A percentile compares a stretch with the other conserved stretches of the same genome.
These are phyloP conservation scores for Planiliza haematocheilus DNA, from an alignment of 2,113 vertebrate species.

Conservation along the genomic window DNA sequence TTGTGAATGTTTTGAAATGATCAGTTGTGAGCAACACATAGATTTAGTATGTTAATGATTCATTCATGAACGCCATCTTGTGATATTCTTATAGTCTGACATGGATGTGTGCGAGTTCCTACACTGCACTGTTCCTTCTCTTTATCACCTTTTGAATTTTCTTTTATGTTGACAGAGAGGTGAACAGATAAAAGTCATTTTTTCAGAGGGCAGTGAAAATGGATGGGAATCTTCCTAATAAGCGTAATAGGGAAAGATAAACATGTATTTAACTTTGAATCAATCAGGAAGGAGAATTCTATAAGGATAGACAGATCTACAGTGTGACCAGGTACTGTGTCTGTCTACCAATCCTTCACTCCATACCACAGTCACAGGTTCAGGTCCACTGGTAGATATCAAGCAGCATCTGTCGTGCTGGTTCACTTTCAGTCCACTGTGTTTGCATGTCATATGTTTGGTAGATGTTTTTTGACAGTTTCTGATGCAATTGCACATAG, in stretches of 20 bases:
- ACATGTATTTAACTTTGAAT: slow-evolving; percentile 30
- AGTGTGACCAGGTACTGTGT: background rate
- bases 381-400: slow-evolving; percentile 37
- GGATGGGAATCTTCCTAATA: slow-evolving; percentile 25
- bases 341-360: slow-evolving; percentile 22
- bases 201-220: slow-evolving; percentile 57
- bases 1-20: slow-evolving; percentile 47
- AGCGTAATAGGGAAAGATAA: slow-evolving; percentile 20
- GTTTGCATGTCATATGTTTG: slow-evolving; percentile 16
- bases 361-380: slow-evolving; percentile 39
- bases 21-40: slow-evolving; percentile 48
- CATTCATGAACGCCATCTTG: slow-evolving; percentile 59
- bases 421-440: slow-evolving; percentile 27
- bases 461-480: slow-evolving; percentile 28
- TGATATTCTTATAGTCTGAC: slow-evolving; percentile 56
- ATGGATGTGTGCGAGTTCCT: slow-evolving; percentile 43
- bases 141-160: slow-evolving; percentile 10
- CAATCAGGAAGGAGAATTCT: slow-evolving; percentile 31
- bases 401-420: slow-evolving; percentile 18
- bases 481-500: slow-evolving; percentile 15
- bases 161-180: slow-evolving; percentile 16
- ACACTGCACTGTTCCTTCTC: slow-evolving; percentile 19
- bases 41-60: slow-evolving; percentile 58
- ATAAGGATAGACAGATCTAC: slow-evolving; percentile 33
- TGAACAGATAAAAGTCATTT: background rate